A percentile compares a stretch with the other conserved stretches of the same genome.
Evolutionary conservation across 2,888 invertebrate genomes (phyloP).

Genomic region (Escarpia spicata): DNA sequence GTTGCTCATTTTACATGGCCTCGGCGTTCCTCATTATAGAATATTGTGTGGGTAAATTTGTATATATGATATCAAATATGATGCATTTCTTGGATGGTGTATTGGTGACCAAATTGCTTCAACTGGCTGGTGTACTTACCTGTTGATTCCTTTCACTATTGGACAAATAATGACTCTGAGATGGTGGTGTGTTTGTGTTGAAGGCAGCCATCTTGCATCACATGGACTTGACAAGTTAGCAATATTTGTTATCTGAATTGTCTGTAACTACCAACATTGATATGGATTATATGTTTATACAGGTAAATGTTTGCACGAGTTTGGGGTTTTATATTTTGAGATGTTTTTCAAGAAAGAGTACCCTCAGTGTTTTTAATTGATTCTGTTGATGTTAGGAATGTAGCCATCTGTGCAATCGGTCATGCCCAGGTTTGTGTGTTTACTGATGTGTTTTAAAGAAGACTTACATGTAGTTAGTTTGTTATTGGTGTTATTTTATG

Average conservation of each 20-base stretch:
- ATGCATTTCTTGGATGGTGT: not conserved
- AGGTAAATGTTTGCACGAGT: not conserved
- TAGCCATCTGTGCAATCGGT: not conserved
- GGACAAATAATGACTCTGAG: not conserved
- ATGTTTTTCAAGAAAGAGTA: not conserved
- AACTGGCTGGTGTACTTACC: not conserved
- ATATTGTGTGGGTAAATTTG: slow-evolving; percentile 13
- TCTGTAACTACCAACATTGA: not conserved
- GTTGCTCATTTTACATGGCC: slow-evolving; percentile 16
- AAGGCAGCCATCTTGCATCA: not conserved
- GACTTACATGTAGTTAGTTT: slow-evolving; percentile 6
- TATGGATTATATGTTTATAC: not conserved
- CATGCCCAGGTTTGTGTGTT: not conserved
- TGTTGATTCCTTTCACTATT: not conserved
- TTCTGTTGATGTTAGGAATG: not conserved
- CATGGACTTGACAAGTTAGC: not conserved
- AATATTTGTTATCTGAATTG: not conserved
- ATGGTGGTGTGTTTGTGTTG: not conserved
- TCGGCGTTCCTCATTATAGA: not conserved
- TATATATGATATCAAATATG: not conserved
- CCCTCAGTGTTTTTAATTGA: not conserved
- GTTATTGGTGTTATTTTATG: slow-evolving; percentile 16
- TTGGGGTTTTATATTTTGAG: slow-evolving; percentile 8
- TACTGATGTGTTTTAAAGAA: not conserved
- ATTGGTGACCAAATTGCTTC: not conserved